phyloP scores from a whole-genome alignment of 2,888 invertebrate genomes.

The Caenorhabditis japonica region DNA sequence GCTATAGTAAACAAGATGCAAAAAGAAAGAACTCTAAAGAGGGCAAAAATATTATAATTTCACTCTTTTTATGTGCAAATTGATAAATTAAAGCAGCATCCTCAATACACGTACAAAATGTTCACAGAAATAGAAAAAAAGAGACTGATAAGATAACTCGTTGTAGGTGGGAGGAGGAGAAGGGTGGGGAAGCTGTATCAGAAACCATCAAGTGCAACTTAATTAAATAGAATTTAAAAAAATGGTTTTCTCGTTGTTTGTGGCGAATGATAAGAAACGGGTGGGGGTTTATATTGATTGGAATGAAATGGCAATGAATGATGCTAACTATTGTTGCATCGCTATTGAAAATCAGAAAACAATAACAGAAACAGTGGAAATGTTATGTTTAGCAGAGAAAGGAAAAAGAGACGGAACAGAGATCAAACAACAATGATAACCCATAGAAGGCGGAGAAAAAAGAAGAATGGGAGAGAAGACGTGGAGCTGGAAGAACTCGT shows the following conservation, averaged over 20 bases:
- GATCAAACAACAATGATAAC: constrained; percentile 22
- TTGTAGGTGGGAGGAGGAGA: constrained; percentile 3
- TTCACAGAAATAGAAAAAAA: constrained; percentile 24
- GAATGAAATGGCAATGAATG: background rate
- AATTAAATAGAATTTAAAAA: too few species aligned
- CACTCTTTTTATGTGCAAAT: too few species aligned
- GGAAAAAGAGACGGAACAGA: constrained; percentile 6
- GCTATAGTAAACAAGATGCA: too few species aligned
- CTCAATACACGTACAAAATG: constrained; percentile 18
- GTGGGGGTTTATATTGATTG: constrained; percentile 1
- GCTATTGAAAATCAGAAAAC: constrained; percentile 5
- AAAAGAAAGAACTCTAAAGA: background rate
- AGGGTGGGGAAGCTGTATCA: constrained; percentile 20
- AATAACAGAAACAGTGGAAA: background rate
- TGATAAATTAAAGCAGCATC: constrained; percentile 26
- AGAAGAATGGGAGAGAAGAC: background rate
- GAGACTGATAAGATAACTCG: constrained; percentile 33
- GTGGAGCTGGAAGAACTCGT: constrained; percentile 11
- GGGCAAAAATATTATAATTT: background rate
- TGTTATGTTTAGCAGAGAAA: background rate
- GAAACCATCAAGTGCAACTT: too few species aligned
- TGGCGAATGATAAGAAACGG: constrained; percentile 7
- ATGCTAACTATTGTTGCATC: constrained; percentile 17
- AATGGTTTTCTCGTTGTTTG: constrained; percentile 23
- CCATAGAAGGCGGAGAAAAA: constrained; percentile 21